Conservation (phyloP, 2,113 vertebrate species). For the Poeciliopsis prolifica region DNA sequence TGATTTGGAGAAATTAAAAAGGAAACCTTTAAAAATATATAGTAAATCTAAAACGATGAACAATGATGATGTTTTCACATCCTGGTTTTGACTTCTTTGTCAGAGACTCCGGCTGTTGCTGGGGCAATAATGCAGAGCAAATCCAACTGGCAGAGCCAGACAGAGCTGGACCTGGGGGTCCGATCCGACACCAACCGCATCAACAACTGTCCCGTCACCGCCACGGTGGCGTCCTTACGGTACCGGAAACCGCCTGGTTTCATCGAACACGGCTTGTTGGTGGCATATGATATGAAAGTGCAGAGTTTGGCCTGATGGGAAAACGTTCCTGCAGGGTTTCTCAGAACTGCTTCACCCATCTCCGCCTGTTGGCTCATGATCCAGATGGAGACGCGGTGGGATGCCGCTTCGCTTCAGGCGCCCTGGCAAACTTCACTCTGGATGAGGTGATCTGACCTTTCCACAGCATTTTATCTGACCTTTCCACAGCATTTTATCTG, state of each 20-base stretch:
- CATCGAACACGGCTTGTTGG: not conserved
- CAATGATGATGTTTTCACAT: not conserved
- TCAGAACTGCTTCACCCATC: conserved; percentile 72
- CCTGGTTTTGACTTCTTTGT: not conserved
- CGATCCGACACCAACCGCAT: conserved; percentile 69
- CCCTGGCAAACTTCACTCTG: conserved; percentile 45
- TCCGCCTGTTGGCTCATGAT: conserved; percentile 74
- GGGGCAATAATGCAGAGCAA: conserved; percentile 51
- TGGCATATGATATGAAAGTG: not conserved
- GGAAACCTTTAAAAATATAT: too few species aligned
- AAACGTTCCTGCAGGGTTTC: conserved; percentile 62
- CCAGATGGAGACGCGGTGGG: conserved; percentile 75
- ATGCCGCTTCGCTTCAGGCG: conserved; percentile 47
- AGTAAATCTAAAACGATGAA: not conserved
- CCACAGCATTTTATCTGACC: too few species aligned
- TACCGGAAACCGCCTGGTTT: not conserved
- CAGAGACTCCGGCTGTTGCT: conserved; percentile 74
- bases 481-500: too few species aligned
- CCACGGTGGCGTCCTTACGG: conserved; percentile 66
- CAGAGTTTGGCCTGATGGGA: too few species aligned
- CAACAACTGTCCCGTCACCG: conserved; percentile 74
- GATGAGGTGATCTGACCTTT: conserved; percentile 57
- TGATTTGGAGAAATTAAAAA: not conserved
- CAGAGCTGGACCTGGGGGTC: conserved; percentile 66
- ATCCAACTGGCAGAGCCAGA: conserved; percentile 40